These are phyloP conservation scores for Gymnarchus niloticus DNA, from an alignment of 2,113 vertebrate genomes.

Conservation along the genomic window DNA sequence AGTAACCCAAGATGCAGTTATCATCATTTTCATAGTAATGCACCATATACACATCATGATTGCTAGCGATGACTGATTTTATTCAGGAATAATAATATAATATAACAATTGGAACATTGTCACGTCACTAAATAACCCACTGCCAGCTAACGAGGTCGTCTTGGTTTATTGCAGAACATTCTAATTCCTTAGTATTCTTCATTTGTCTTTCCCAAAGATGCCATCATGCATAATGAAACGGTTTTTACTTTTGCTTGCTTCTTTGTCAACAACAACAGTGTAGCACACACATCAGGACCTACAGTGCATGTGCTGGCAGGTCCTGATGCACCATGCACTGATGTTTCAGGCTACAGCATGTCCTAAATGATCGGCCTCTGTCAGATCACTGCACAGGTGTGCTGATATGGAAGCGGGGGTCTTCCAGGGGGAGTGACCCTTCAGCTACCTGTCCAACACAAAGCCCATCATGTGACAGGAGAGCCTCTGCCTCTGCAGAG, in stretches of 20 bases:
- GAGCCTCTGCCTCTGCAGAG: background rate
- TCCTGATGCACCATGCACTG: too few relatives aligned
- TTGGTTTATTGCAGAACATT: too few relatives aligned
- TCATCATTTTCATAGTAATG: background rate
- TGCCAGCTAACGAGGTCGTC: background rate
- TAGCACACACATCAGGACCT: background rate
- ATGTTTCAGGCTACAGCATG: background rate
- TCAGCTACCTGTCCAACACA: background rate
- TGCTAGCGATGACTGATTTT: background rate
- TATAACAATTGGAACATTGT: background rate
- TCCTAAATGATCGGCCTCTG: background rate
- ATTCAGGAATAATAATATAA: background rate
- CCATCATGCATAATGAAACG: too few relatives aligned
- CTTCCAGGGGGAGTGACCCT: background rate
- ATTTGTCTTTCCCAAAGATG: too few relatives aligned
- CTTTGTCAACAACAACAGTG: background rate
- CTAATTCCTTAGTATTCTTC: too few relatives aligned
- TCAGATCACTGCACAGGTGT: background rate
- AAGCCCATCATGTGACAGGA: background rate
- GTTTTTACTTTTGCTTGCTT: background rate
- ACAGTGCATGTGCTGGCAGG: too few relatives aligned
- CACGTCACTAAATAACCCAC: background rate
- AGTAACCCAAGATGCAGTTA: background rate
- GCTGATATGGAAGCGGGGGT: background rate
- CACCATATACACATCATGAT: background rate